Evolutionary conservation across 2,888 invertebrate genomes (phyloP), one percentile per base, ranked within the genome.

Genomic region (Tachina lurida): DNA sequence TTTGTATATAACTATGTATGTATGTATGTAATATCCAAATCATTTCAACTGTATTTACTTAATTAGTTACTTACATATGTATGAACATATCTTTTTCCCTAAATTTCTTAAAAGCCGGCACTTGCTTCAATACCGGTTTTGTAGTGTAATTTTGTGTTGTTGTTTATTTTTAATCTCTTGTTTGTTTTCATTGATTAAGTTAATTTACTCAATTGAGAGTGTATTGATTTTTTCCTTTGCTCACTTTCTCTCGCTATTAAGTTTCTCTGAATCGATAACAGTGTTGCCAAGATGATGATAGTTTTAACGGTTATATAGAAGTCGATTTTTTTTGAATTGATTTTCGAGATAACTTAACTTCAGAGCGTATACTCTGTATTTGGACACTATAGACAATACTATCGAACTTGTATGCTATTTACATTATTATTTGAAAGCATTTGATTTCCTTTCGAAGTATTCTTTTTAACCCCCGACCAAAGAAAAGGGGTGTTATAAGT

Each of bases 181-280:
- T 39, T 63, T 56, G 49, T 79, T 71, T 79, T 79, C 78, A 79
- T 79, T 71, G 71, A 71, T 63, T 54, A 78, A 71, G 56, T 71
- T 62, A 54, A 60, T 54, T 70, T 62, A 54, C 70, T 78, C 70
- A 52, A 5, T 31, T 31, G 31, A 7, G 31, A 31, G 5, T 31
- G 31, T 7, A 31, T 52, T n/a, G 13, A 2, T 47, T n/a, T 17
- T 39, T 47, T 63, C 52, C 19, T 52, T 31, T 39, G 47, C n/a
- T 7, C 43, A 39, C 15, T 12, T 17, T n/a, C 41, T n/a, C 39
- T 15, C 19, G 10, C 54, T 7, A 4, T 1, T 15, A n/a, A 8
- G 47, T 39, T 49, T 19, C n/a, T 74, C 43, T 58, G 12, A 31
- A 7, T 41, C n/a, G n/a, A 41, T 62, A n/a, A 31, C 5, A 31